phyloP scores from a whole-genome alignment of 2,113 vertebrate species.

The Rhynchopsitta pachyrhyncha region DNA sequence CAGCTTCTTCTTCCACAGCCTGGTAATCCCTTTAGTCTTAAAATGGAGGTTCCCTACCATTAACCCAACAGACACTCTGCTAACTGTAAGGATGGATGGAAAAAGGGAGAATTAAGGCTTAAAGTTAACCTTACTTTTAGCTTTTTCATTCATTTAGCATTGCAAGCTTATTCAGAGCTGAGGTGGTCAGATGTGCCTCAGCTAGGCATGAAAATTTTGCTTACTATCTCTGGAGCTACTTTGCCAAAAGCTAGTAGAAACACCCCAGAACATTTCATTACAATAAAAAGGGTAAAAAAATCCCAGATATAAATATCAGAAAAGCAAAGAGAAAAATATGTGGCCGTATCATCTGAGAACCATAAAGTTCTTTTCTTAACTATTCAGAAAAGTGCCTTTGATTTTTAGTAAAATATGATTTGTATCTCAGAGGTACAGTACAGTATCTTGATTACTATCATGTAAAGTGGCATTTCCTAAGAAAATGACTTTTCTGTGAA shows the following conservation, averaged over 20 bases:
- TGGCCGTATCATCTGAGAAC: neutral
- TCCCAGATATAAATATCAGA: neutral
- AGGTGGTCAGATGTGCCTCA: neutral
- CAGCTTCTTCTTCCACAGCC: neutral
- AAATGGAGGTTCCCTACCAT: neutral
- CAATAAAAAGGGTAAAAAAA: neutral
- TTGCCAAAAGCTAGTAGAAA: neutral
- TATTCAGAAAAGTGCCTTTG: constrained; percentile 10
- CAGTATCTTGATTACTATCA: constrained; percentile 22
- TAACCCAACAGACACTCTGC: neutral
- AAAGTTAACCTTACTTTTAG: neutral
- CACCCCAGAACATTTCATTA: neutral
- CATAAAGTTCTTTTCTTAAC: neutral
- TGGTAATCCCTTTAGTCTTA: neutral
- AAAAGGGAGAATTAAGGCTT: neutral
- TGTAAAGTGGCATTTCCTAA: constrained; percentile 21
- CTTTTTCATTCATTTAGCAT: neutral
- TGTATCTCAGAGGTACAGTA: neutral
- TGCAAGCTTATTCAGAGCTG: neutral
- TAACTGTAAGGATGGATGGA: neutral
- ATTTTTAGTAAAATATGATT: constrained; percentile 30
- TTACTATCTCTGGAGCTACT: neutral
- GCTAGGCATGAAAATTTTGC: neutral
- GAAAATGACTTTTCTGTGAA: constrained; percentile 31
- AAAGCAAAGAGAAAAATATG: neutral